Evolutionary conservation across 2,113 vertebrate genomes (phyloP).

Genomic region (Mirza zaza): DNA sequence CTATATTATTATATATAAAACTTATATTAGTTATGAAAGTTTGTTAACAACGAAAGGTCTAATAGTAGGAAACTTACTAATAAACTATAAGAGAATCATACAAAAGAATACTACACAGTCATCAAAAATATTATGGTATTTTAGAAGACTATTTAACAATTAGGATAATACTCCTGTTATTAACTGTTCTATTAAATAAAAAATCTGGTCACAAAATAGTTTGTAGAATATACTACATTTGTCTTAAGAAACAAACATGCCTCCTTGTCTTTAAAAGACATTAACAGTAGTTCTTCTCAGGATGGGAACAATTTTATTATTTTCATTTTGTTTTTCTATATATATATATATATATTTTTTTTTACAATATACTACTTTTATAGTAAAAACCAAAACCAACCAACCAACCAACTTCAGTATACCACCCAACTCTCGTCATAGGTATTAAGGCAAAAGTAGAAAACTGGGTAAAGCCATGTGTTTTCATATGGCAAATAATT

Average conservation of each 20-base stretch:
- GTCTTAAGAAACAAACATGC: not conserved
- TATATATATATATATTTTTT: not conserved
- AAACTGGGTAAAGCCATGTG: not conserved
- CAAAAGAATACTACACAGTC: not conserved
- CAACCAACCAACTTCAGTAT: not conserved
- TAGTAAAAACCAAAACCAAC: not conserved
- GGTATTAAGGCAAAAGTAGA: not conserved
- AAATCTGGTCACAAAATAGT: not conserved
- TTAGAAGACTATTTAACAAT: slow-evolving; percentile 14
- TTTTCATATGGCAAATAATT: not conserved
- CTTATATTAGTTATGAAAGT: not conserved
- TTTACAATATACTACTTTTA: not conserved
- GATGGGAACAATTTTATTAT: not conserved
- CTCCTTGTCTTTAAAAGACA: slow-evolving; percentile 6
- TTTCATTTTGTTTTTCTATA: not conserved
- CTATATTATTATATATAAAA: not conserved
- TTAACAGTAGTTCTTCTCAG: not conserved
- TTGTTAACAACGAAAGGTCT: not conserved
- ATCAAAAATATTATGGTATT: slow-evolving; percentile 23
- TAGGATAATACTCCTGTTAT: not conserved
- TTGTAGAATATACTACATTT: not conserved
- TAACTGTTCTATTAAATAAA: slow-evolving; percentile 5
- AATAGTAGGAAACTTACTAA: not conserved
- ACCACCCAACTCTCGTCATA: not conserved
- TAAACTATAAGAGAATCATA: not conserved